Evolutionary conservation across 2,888 invertebrate species (phyloP).

Genomic region (Machimus atricapillus): DNA sequence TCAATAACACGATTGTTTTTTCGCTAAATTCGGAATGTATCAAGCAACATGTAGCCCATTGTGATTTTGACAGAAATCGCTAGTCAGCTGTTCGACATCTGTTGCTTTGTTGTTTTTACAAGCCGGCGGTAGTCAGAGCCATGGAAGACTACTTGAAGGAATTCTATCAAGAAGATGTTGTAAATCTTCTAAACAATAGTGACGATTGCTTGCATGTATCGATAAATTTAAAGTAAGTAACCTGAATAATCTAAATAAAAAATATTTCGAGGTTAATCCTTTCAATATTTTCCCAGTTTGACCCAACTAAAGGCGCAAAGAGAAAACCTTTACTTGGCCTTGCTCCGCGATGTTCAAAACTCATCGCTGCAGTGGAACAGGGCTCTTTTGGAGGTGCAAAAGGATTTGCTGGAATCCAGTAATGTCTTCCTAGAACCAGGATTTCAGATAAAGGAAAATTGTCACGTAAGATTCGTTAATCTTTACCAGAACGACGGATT

Average conservation of each 20-base stretch:
- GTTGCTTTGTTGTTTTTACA: neutral
- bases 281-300: slow-evolving; percentile 33
- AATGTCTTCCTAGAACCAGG: slow-evolving; percentile 57
- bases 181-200: slow-evolving; percentile 68
- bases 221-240: slow-evolving; percentile 74
- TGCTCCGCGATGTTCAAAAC: slow-evolving; percentile 70
- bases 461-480: slow-evolving; percentile 72
- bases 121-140: neutral
- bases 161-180: slow-evolving; percentile 69
- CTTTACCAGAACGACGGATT: slow-evolving; percentile 67
- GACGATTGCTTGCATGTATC: slow-evolving; percentile 71
- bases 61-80: neutral
- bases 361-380: slow-evolving; percentile 71
- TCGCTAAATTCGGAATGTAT: neutral
- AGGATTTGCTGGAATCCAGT: slow-evolving; percentile 63
- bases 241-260: neutral
- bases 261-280: neutral
- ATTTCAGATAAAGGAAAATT: slow-evolving; percentile 68
- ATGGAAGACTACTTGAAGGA: slow-evolving; percentile 67
- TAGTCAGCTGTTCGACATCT: neutral
- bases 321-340: slow-evolving; percentile 71
- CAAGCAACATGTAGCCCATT: neutral
- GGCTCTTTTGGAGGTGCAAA: slow-evolving; percentile 69
- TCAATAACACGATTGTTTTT: neutral
- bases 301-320: slow-evolving; percentile 62